Conservation (phyloP, 1,140 invertebrate genomes). For the Pomacea maculata region DNA sequence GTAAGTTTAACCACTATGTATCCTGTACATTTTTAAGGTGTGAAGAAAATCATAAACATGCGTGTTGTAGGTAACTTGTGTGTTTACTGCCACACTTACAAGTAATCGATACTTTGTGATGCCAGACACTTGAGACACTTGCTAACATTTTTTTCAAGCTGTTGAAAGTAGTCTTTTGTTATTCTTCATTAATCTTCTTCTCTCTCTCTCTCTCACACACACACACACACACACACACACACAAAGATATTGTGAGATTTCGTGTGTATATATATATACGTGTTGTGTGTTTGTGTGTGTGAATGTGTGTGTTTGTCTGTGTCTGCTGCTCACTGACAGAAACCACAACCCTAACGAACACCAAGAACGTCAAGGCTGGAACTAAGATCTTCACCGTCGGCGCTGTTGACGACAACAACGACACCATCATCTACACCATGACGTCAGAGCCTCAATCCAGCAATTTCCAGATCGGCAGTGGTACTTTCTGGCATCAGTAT, state of each 20-base stretch:
- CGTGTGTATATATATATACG: not conserved
- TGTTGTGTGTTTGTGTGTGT: too few relatives aligned
- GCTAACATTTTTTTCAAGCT: too few relatives aligned
- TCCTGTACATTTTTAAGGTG: too few relatives aligned
- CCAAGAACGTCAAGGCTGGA: not conserved
- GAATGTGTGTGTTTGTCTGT: too few relatives aligned
- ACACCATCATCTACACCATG: slow-evolving; percentile 23
- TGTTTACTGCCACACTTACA: too few relatives aligned
- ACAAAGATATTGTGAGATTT: not conserved
- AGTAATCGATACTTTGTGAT: too few relatives aligned
- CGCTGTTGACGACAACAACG: slow-evolving; percentile 16
- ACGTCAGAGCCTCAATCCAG: not conserved
- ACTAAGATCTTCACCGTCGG: not conserved
- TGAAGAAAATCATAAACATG: too few relatives aligned
- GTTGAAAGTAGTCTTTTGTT: too few relatives aligned
- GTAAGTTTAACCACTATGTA: too few relatives aligned
- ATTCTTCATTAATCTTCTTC: too few relatives aligned
- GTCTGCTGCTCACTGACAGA: not conserved
- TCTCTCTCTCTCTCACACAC: not conserved
- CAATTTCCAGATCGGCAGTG: slow-evolving; percentile 18
- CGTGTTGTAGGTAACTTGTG: too few relatives aligned
- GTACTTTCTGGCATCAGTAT: not conserved
- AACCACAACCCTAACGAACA: not conserved
- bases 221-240: slow-evolving; percentile 3
- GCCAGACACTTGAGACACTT: too few relatives aligned